A percentile compares a stretch with the other conserved stretches of the same genome.
Conservation (phyloP, 2,888 invertebrate species). For the Pammene fasciana region DNA sequence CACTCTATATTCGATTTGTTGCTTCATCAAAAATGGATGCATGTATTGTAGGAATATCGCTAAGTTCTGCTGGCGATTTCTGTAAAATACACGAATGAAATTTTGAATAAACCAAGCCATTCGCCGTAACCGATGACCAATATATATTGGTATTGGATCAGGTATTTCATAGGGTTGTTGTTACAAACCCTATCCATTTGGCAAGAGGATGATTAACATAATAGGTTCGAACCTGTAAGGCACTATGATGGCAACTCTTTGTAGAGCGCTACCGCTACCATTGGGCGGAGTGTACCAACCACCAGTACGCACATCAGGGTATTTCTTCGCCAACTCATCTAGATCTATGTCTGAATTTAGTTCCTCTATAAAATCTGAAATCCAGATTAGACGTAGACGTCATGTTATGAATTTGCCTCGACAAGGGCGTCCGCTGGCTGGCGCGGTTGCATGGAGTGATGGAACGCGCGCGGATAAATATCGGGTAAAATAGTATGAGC, state of each 20-base stretch:
- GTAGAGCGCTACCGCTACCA: slow-evolving; percentile 88
- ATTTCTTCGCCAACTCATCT: slow-evolving; percentile 86
- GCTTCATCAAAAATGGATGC: slow-evolving; percentile 95
- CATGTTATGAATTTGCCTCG: too few species aligned
- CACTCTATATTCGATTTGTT: slow-evolving; percentile 97
- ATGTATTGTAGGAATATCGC: slow-evolving; percentile 95
- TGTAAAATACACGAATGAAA: slow-evolving; percentile 54
- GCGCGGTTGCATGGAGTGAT: too few species aligned
- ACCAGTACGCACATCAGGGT: slow-evolving; percentile 89
- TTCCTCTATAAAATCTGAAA: too few species aligned
- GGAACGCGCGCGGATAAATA: too few species aligned
- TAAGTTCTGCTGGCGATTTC: slow-evolving; percentile 92
- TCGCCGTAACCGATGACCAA: background rate
- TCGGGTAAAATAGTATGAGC: too few species aligned
- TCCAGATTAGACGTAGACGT: too few species aligned
- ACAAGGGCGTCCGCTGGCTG: too few species aligned
- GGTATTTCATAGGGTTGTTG: too few species aligned
- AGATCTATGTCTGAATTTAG: slow-evolving; percentile 82
- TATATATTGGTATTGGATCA: too few species aligned
- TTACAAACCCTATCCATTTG: too few species aligned
- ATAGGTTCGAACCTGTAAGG: slow-evolving; percentile 86
- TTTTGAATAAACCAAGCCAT: background rate
- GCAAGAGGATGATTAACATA: too few species aligned
- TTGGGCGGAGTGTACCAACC: slow-evolving; percentile 91
- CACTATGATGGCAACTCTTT: slow-evolving; percentile 95